phyloP scores from a whole-genome alignment of 1,140 invertebrate species.

The Eufriesea mexicana region DNA sequence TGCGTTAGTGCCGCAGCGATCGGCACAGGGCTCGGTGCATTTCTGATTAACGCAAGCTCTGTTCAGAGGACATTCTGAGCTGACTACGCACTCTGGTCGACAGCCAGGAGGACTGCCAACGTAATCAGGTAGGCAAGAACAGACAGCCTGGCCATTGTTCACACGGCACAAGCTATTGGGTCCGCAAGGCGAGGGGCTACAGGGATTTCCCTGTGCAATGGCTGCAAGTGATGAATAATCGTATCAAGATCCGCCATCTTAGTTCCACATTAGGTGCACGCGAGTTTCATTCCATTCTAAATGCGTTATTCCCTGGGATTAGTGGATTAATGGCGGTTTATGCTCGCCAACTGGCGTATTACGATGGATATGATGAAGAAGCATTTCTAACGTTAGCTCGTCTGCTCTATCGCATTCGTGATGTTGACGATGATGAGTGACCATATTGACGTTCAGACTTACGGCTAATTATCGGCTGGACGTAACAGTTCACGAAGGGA shows the following conservation, averaged over 20 bases:
- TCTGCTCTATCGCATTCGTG: background rate
- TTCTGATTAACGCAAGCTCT: slow-evolving; percentile 82
- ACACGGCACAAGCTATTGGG: slow-evolving; percentile 87
- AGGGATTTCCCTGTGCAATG: slow-evolving; percentile 76
- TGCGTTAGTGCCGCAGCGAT: slow-evolving; percentile 81
- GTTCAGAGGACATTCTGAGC: slow-evolving; percentile 80
- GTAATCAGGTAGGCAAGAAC: slow-evolving; percentile 86
- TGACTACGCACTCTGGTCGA: slow-evolving; percentile 81
- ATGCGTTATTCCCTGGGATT: slow-evolving; percentile 29
- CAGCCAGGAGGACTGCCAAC: slow-evolving; percentile 77
- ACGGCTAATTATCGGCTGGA: slow-evolving; percentile 71
- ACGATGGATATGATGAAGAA: slow-evolving; percentile 69
- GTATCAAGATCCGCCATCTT: background rate
- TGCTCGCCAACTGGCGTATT: background rate
- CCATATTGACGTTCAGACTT: slow-evolving; percentile 13
- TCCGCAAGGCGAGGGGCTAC: slow-evolving; percentile 87
- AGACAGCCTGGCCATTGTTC: slow-evolving; percentile 85
- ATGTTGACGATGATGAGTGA: slow-evolving; percentile 1
- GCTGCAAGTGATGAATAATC: slow-evolving; percentile 78
- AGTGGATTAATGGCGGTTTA: slow-evolving; percentile 39
- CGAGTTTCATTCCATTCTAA: background rate
- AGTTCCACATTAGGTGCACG: background rate
- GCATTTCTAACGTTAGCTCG: slow-evolving; percentile 42
- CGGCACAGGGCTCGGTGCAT: slow-evolving; percentile 81
- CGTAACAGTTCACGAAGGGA: slow-evolving; percentile 80